Evolutionary conservation across 2,888 invertebrate species (phyloP).

Genomic region (Athalia rosae): DNA sequence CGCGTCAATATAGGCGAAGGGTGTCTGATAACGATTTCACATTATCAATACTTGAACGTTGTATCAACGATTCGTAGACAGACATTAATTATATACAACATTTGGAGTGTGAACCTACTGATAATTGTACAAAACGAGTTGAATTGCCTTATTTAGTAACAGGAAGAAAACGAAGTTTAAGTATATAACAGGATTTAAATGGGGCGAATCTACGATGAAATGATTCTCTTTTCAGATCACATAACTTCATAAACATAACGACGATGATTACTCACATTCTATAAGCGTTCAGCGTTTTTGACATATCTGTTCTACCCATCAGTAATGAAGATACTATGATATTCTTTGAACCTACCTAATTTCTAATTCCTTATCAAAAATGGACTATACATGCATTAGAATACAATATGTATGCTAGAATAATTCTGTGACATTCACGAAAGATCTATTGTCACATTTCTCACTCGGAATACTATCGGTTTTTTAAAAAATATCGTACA

Average conservation of each 20-base stretch:
- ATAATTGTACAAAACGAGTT: neutral
- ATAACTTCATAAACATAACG: neutral
- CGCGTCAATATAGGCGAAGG: no score
- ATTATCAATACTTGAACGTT: neutral
- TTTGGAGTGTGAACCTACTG: neutral
- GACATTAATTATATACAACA: neutral
- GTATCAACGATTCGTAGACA: neutral
- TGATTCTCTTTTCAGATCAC: no score
- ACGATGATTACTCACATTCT: conserved; percentile 84
- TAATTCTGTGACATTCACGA: conserved; percentile 10
- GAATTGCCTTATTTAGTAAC: neutral
- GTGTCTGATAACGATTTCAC: neutral
- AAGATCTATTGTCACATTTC: neutral
- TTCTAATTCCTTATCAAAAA: conserved; percentile 1
- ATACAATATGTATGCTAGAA: neutral
- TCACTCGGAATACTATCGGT: conserved; percentile 13
- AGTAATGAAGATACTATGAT: conserved; percentile 54
- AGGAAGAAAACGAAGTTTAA: neutral
- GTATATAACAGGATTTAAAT: neutral
- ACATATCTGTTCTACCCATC: conserved; percentile 78
- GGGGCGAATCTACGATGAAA: neutral
- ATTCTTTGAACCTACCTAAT: conserved; percentile 32
- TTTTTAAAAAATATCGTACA: neutral
- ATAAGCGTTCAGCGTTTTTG: conserved; percentile 92
- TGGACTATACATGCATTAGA: neutral